Evolutionary conservation across 2,797 vertebrate species (phyloP).

Genomic region (Hephaestus fuliginosus): DNA sequence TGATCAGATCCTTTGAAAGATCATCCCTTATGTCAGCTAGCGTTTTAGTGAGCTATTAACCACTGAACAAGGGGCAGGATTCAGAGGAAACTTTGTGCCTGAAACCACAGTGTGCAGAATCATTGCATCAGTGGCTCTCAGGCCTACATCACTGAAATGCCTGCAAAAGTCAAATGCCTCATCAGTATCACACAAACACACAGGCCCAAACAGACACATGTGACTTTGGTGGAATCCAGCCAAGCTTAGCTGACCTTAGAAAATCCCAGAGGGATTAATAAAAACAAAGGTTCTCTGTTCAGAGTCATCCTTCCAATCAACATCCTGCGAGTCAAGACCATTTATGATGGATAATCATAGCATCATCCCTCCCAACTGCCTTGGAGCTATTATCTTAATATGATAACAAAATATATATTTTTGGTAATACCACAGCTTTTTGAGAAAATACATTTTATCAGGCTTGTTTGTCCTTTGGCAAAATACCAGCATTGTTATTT

Average conservation of each 20-base stretch:
- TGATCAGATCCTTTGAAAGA: slow-evolving; percentile 39
- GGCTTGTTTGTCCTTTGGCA: slow-evolving; percentile 34
- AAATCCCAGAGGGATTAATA: slow-evolving; percentile 75
- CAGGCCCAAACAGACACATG: slow-evolving; percentile 58
- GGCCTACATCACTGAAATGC: slow-evolving; percentile 53
- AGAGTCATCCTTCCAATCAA: slow-evolving; percentile 65
- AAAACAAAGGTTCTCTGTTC: slow-evolving; percentile 77
- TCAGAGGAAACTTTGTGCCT: slow-evolving; percentile 22
- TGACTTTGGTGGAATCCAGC: slow-evolving; percentile 72
- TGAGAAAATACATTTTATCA: slow-evolving; percentile 19
- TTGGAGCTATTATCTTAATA: slow-evolving; percentile 57
- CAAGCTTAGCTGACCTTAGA: slow-evolving; percentile 72
- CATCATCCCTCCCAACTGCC: slow-evolving; percentile 47
- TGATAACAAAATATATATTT: slow-evolving; percentile 51
- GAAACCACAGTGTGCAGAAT: slow-evolving; percentile 45
- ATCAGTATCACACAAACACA: slow-evolving; percentile 65
- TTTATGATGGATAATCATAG: slow-evolving; percentile 74
- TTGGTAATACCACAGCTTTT: slow-evolving; percentile 40
- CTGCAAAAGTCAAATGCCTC: slow-evolving; percentile 58
- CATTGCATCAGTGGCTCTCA: slow-evolving; percentile 54
- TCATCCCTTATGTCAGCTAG: slow-evolving; percentile 39
- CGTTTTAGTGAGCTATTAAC: slow-evolving; percentile 33
- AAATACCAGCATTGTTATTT: slow-evolving; percentile 49
- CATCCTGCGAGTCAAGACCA: slow-evolving; percentile 60
- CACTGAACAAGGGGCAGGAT: slow-evolving; percentile 32